These are phyloP conservation scores for Nibea albiflora DNA, from an alignment of 2,113 vertebrate genomes.

Conservation along the genomic window DNA sequence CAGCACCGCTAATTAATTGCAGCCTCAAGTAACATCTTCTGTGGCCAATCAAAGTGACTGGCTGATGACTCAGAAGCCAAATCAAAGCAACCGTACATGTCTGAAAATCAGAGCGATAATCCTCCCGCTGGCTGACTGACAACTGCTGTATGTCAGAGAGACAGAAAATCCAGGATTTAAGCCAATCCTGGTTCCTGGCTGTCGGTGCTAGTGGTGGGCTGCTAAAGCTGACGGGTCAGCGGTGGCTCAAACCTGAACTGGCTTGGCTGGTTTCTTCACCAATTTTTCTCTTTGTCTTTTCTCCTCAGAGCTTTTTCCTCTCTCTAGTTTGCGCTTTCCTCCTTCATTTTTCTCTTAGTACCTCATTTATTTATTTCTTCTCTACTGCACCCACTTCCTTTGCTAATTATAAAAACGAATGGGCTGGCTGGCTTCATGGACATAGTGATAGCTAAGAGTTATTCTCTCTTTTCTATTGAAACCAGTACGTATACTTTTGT, in stretches of 20 bases:
- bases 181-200: conserved; percentile 40
- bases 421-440: conserved; percentile 16
- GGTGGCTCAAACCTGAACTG: conserved; percentile 48
- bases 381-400: conserved; percentile 26
- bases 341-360: not conserved
- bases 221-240: conserved; percentile 49
- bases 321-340: conserved; percentile 7
- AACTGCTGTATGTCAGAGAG: conserved; percentile 35
- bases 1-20: conserved; percentile 46
- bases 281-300: conserved; percentile 15
- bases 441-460: conserved; percentile 3
- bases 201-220: conserved; percentile 23
- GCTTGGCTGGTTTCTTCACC: conserved; percentile 33
- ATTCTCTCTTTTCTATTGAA: conserved; percentile 35
- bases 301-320: conserved; percentile 8
- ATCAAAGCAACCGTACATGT: conserved; percentile 60
- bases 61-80: conserved; percentile 70
- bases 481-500: conserved; percentile 4
- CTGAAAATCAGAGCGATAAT: conserved; percentile 52
- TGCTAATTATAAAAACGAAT: conserved; percentile 50
- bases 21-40: conserved; percentile 44
- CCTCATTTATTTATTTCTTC: not conserved
- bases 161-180: conserved; percentile 57
- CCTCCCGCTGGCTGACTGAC: conserved; percentile 57
- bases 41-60: conserved; percentile 72